Evolutionary conservation across 2,797 vertebrate genomes (phyloP), one percentile per base, ranked within the genome.

Genomic region (Danionella dracula): DNA sequence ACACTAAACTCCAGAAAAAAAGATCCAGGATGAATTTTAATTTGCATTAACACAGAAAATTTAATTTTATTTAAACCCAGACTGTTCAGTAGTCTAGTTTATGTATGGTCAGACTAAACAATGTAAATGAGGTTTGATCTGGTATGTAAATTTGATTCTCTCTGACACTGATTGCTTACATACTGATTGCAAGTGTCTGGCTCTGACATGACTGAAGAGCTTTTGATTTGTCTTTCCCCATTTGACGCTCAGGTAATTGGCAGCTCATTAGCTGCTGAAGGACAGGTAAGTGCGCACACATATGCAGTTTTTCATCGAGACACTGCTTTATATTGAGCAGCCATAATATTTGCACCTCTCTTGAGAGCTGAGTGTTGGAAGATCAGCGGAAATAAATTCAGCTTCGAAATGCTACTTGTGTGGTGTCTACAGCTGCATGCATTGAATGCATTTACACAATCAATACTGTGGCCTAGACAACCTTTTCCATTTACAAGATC

Each of bases 381-480:
- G 31, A 54, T 65, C 29, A 65, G 40, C 35, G 50, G 40, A 44
- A 54, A 54, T 54, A 55, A 65, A 65, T 65, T 54, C n/a, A 9
- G 19, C 38, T 45, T 31, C 6, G 50, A 54, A 54, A 54, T 65
- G 29, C 29, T 37, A 48, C 44, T 35, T 13, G 19, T 9, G 9
- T 17, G 8, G 40, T 45, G 20, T 65, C 50, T 55, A 27, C 29
- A 54, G 50, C 50, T 10, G 62, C 62, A 65, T 65, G 54, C 62
- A 27, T 65, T 65, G 5, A 65, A 44, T 37, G 40, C 50, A 54
- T 65, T 65, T 65, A 55, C 31, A 13, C 62, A 65, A 65, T 65
- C 62, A 65, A 55, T 65, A 45, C 41, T 23, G 31, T 16, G 29
- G 41, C 62, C 62, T 27, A 50, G 35, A 65, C 50, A 65, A 65